Base-by-base conservation (phyloP, 1,140 invertebrate species). In the Notospermus geniculatus region DNA sequence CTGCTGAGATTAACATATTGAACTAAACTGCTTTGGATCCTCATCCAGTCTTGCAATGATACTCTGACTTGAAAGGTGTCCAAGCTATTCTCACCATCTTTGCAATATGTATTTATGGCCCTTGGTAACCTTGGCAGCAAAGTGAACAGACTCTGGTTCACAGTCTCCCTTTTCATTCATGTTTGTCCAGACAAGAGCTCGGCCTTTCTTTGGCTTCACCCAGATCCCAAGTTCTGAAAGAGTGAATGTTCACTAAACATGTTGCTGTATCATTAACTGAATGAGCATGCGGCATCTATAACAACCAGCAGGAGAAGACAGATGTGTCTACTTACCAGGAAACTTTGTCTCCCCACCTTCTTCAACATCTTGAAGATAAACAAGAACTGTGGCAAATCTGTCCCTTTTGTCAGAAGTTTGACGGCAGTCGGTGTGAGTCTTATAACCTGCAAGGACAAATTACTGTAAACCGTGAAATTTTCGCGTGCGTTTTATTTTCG, bases 41-140 rank as follows among this genome's bases (percentile, higher is more conserved):
- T n/a, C n/a, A n/a, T n/a, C n/a, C n/a, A n/a, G n/a, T n/a, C n/a
- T n/a, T n/a, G n/a, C n/a, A n/a, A n/a, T n/a, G n/a, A n/a, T n/a
- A n/a, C n/a, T n/a, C 32, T 36, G 32, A 7, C 32, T 36, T 7
- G 15, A 7, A 7, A 4, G 15, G 32, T 15, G 5, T 36, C 15
- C 32, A 15, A 15, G 4, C 5, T 36, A 15, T 36, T 36, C 60
- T 69, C 65, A 79, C 77, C 78, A 80, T 76, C 78, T 64, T 62
- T 78, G 77, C 4, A 80, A 62, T 23, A 80, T 77, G 57, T 74
- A 78, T 64, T 80, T 80, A 27, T 76, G 67, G 27, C 77, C 77
- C 28, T 68, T 65, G 13, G 69, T 65, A n/a, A 80, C 78, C 57
- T 66, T 71, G 2, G 72, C 69, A 22, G 77, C 76, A 27, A 68